Conservation (phyloP, 2,797 vertebrate species). For the Gambusia yucatana region DNA sequence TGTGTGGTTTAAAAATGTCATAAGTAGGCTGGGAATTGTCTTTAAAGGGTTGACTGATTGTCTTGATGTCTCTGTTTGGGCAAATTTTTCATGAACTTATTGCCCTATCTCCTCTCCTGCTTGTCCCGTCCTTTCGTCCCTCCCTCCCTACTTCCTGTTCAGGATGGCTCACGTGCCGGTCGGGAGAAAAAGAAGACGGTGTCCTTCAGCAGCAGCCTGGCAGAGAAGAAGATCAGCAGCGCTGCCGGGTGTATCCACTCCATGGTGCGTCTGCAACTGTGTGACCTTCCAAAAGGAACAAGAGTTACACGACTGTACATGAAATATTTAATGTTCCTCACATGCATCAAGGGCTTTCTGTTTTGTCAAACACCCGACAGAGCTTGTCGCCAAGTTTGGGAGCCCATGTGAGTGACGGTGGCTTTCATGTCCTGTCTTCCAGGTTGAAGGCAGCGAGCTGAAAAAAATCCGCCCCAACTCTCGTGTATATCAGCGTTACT, state of each 20-base stretch:
- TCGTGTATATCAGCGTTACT: slow-evolving; percentile 91
- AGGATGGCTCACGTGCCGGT: slow-evolving; percentile 91
- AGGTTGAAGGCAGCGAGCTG: slow-evolving; percentile 90
- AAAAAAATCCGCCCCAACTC: slow-evolving; percentile 93
- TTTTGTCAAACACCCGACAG: slow-evolving; percentile 3
- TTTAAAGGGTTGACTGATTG: slow-evolving; percentile 21
- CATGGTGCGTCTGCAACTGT: slow-evolving; percentile 80
- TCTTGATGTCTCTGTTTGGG: slow-evolving; percentile 8
- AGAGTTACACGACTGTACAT: slow-evolving; percentile 18
- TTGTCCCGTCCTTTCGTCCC: slow-evolving; percentile 10
- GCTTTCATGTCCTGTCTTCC: slow-evolving; percentile 18
- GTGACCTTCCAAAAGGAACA: slow-evolving; percentile 24
- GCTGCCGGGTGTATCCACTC: slow-evolving; percentile 92
- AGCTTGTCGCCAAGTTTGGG: slow-evolving; percentile 7
- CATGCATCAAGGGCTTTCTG: slow-evolving; percentile 9
- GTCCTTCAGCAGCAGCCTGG: slow-evolving; percentile 94
- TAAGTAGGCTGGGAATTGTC: slow-evolving; percentile 31
- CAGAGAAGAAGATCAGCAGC: slow-evolving; percentile 94
- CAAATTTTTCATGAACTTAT: slow-evolving; percentile 8
- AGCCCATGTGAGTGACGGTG: slow-evolving; percentile 4
- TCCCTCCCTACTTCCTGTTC: slow-evolving; percentile 21
- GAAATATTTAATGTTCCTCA: slow-evolving; percentile 32
- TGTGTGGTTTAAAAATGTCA: slow-evolving; percentile 23
- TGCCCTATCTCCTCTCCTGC: slow-evolving; percentile 4
- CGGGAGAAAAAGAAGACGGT: slow-evolving; percentile 94